phyloP scores from a whole-genome alignment of 2,113 vertebrate species.

The Albula goreensis region DNA sequence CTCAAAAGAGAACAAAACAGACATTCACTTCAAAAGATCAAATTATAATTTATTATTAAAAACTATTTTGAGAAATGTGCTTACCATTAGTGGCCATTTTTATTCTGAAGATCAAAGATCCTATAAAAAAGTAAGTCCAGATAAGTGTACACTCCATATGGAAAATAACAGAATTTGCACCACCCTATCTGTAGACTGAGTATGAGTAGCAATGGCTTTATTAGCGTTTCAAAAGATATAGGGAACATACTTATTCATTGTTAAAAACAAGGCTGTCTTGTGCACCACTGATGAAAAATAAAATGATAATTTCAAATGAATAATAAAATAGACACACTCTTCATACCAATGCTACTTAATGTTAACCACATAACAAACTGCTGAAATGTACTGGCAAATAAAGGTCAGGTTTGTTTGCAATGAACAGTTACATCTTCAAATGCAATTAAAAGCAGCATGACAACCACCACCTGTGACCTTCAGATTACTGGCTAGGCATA shows the following conservation, averaged over 20 bases:
- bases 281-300: no score
- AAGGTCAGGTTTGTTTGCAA: not conserved
- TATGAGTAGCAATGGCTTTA: not conserved
- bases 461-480: conserved; percentile 62
- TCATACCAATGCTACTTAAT: no score
- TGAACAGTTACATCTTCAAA: conserved; percentile 8
- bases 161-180: not conserved
- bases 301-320: no score
- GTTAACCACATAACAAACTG: no score
- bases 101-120: conserved; percentile 32
- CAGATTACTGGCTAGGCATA: no score
- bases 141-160: not conserved
- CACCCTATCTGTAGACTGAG: not conserved
- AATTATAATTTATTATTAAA: not conserved
- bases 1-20: not conserved
- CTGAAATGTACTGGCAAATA: no score
- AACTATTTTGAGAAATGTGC: not conserved
- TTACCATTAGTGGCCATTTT: conserved; percentile 68
- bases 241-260: no score
- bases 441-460: conserved; percentile 21
- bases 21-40: not conserved
- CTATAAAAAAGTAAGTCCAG: conserved; percentile 26
- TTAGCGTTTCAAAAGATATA: not conserved
- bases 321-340: no score
- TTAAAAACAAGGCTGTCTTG: no score